These are phyloP conservation scores for Habropoda laboriosa DNA, from an alignment of 1,140 invertebrate genomes.

Conservation along the genomic window DNA sequence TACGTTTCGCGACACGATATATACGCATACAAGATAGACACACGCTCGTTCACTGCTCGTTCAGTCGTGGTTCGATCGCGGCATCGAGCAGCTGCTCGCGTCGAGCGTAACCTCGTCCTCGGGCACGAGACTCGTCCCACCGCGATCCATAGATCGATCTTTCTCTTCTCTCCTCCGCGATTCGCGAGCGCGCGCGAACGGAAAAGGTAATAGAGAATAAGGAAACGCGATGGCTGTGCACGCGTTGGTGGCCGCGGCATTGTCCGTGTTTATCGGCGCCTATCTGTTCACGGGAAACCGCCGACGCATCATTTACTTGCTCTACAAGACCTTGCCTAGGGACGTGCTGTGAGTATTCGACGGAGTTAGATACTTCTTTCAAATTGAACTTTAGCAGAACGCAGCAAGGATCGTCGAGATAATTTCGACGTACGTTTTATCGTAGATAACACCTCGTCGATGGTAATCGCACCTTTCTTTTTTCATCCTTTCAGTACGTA, in stretches of 20 bases:
- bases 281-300: slow-evolving; percentile 76
- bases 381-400: no score
- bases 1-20: background rate
- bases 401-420: no score
- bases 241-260: slow-evolving; percentile 67
- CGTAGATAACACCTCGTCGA: no score
- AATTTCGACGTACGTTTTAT: no score
- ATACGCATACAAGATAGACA: background rate
- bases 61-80: slow-evolving; percentile 23
- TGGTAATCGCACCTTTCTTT: no score
- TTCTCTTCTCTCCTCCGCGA: background rate
- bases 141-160: no score
- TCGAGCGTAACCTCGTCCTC: background rate
- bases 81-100: background rate
- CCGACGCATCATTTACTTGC: slow-evolving; percentile 71
- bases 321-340: slow-evolving; percentile 77
- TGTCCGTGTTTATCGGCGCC: slow-evolving; percentile 65
- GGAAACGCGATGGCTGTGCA: slow-evolving; percentile 63
- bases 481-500: background rate
- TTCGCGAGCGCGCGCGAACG: background rate
- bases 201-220: background rate
- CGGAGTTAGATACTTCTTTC: background rate
- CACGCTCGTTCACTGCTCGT: background rate
- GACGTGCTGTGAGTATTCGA: slow-evolving; percentile 78
- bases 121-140: background rate